phyloP scores from a whole-genome alignment of 2,888 invertebrate species.

The Hipparchia semele region DNA sequence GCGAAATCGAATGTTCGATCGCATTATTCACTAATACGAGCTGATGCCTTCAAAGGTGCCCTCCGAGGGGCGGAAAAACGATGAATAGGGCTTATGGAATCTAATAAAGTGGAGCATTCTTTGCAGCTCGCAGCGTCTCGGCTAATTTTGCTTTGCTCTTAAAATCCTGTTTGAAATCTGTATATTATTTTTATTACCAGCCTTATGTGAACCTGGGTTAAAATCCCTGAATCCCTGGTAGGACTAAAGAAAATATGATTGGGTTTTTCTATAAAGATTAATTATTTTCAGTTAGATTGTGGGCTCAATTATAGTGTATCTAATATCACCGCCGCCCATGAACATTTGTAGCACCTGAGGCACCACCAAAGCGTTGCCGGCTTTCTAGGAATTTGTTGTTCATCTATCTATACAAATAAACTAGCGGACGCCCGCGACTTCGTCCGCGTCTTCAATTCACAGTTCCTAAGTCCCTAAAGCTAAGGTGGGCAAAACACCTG shows the following conservation, averaged over 20 bases:
- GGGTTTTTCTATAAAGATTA: neutral
- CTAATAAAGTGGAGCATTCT: slow-evolving; percentile 79
- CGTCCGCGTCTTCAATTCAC: no score
- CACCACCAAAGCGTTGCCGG: no score
- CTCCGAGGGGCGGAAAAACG: slow-evolving; percentile 70
- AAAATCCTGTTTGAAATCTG: slow-evolving; percentile 28
- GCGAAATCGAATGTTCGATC: slow-evolving; percentile 73
- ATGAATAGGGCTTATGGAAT: slow-evolving; percentile 79
- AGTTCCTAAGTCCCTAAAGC: no score
- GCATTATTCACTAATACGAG: slow-evolving; percentile 77
- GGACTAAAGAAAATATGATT: neutral
- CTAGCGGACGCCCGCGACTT: no score
- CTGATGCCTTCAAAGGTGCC: slow-evolving; percentile 70
- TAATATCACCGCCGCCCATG: no score
- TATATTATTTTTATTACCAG: neutral
- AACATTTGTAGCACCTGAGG: no score
- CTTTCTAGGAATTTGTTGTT: no score
- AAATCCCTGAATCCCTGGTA: neutral
- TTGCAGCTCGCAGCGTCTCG: slow-evolving; percentile 55
- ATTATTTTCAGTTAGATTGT: no score
- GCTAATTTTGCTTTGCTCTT: slow-evolving; percentile 61
- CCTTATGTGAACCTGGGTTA: no score
- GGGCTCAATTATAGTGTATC: no score
- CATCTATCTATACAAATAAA: no score
- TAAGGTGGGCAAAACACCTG: no score